Evolutionary conservation across 2,888 invertebrate genomes (phyloP), one percentile per base, ranked within the genome.

Genomic region (Ochropleura plecta): DNA sequence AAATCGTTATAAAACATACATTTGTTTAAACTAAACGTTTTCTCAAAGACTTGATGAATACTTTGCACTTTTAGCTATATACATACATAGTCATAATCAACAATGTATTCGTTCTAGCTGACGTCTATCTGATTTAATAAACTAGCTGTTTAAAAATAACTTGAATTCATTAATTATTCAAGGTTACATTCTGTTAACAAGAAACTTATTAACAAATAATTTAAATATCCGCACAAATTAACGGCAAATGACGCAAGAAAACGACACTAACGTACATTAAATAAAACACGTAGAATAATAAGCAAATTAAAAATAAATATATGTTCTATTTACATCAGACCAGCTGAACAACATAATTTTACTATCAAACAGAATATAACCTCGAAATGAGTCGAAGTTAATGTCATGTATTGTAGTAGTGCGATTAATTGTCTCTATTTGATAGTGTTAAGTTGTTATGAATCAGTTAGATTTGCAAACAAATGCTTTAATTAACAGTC

Each of bases 21-120:
- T 72, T 81, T 63, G 10, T 42, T 68, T 42, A 49, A 59, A 70
- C 40, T 60, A 60, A 40, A 74, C 20, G 30, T 53, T 72, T 65
- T 30, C 44, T 55, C 57, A 30, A 64, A 62, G 62, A 67, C n/a
- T 46, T 63, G 49, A 60, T 67, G 71, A 74, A 74, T 72, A 79
- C 60, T 73, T 82, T 81, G 85, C 81, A 84, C 81, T 70, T 73
- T 70, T 65, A 76, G 77, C 81, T 82, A 84, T 81, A 70, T 81
- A 82, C 72, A 82, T 62, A 77, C 60, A 70, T 65, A 64, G 53
- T 70, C 68, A 60, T 67, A 83, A 73, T 74, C 12, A 64, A 51
- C 68, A 70, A 65, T 59, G 42, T 69, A 76, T 60, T 48, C 51
- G 40, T 66, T 68, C 64, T 72, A 76, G 73, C 81, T 44, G 73